phyloP scores from a whole-genome alignment of 1,140 invertebrate species.

The Drosophila littoralis region DNA sequence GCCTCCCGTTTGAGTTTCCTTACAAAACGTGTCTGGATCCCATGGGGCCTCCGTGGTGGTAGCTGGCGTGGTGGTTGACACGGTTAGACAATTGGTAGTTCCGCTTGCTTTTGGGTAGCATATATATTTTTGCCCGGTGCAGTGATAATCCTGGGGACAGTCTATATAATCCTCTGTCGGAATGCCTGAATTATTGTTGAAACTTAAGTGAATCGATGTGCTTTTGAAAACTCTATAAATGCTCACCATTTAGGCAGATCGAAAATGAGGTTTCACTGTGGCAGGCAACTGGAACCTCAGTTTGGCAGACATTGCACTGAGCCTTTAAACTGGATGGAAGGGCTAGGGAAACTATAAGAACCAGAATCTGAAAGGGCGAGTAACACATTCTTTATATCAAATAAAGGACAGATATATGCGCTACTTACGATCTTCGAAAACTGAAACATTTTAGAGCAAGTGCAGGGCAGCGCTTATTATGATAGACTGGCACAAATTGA shows the following conservation, averaged over 20 bases:
- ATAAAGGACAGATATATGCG: too few relatives aligned
- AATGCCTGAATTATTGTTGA: neutral
- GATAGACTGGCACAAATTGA: neutral
- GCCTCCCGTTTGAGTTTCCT: neutral
- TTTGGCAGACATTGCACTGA: constrained; percentile 56
- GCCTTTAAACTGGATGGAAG: neutral
- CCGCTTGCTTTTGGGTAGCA: constrained; percentile 22
- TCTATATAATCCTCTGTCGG: constrained; percentile 7
- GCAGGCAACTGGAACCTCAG: constrained; percentile 44
- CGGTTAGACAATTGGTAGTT: neutral
- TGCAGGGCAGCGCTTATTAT: neutral
- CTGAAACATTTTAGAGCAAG: neutral
- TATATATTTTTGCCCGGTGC: constrained; percentile 46
- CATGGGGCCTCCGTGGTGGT: constrained; percentile 18
- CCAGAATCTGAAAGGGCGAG: neutral
- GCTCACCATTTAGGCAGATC: constrained; percentile 46
- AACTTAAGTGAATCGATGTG: neutral
- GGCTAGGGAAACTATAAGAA: neutral
- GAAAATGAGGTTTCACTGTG: constrained; percentile 55
- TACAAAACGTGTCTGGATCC: constrained; percentile 30
- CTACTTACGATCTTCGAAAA: constrained; percentile 1
- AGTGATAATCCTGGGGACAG: constrained; percentile 43
- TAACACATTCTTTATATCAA: neutral
- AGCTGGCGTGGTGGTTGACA: neutral
- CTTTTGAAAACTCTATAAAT: neutral